Evolutionary conservation across 1,140 invertebrate genomes (phyloP), one percentile per base, ranked within the genome.

Genomic region (Coboldia fuscipes): DNA sequence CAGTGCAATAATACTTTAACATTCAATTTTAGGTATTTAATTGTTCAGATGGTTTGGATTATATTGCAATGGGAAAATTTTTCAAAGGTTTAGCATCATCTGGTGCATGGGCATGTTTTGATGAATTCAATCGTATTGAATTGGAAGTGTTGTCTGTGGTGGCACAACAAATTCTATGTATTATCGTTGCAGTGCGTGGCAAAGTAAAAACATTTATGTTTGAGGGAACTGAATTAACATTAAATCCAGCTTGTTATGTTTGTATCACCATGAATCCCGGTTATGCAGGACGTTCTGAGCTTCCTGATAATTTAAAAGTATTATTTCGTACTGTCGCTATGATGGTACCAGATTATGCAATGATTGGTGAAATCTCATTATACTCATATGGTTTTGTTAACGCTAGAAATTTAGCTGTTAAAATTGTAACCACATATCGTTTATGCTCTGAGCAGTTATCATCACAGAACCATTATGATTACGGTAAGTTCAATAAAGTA

Each of bases 211-310:
- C 61, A 30, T 83, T 90, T 46, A 55, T 74, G 29, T 89, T 92
- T 50, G 85, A 90, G 59, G 84, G 83, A 2, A 79, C 76, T 1
- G 78, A 84, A 48, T 48, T 92, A 3, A 65, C 50, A 1, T 51
- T 92, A 2, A 85, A 89, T 55, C 67, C 74, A 0, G 68, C 75
- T 5, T 83, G 81, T 44, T 84, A 84, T 39, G 76, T 88, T 0
- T 89, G 84, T 45, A 90, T 93, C 37, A 92, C 86, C 0, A 90
- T 92, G 84, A 92, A 92, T 60, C 84, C 84, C 1, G 78, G 83
- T 26, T 92, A 92, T 47, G 83, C 82, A 4, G 85, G 63, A 1
- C 44, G 52, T 1, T 50, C 48, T 1, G 51, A 56, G 45, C 49
- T 92, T 23, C 88, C 88, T 0, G 85, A 92, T 45, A 93, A 92